Percentiles rank a stretch among this genome's conserved stretches.
Conservation (phyloP, 2,888 invertebrate species). For the Lymantria dispar region DNA sequence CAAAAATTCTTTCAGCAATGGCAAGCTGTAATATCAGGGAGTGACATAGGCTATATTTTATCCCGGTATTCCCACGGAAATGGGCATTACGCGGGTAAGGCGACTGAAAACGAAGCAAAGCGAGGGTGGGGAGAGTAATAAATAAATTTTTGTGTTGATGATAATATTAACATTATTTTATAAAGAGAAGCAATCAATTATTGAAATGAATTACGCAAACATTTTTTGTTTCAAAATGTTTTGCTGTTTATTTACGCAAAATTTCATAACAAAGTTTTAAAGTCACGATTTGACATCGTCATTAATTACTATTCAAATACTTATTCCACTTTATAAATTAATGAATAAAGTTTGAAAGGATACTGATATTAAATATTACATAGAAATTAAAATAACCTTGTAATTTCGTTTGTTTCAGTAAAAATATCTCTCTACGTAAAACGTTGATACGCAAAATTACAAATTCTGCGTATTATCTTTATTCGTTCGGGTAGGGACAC, state of each 20-base stretch:
- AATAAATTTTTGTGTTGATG: background rate
- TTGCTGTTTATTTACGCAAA: slow-evolving; percentile 20
- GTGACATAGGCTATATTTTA: too few relatives aligned
- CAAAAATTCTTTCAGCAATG: too few relatives aligned
- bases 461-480: too few relatives aligned
- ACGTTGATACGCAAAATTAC: too few relatives aligned
- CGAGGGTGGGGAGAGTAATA: too few relatives aligned
- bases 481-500: too few relatives aligned
- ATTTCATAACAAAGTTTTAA: slow-evolving; percentile 11
- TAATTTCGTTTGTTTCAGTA: too few relatives aligned
- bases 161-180: background rate
- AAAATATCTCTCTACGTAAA: too few relatives aligned
- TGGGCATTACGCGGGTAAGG: too few relatives aligned
- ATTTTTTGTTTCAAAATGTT: slow-evolving; percentile 9
- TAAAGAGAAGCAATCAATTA: background rate
- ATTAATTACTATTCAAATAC: background rate
- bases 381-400: background rate
- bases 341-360: background rate
- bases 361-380: background rate
- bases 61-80: too few relatives aligned
- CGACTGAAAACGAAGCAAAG: too few relatives aligned
- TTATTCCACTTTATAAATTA: background rate
- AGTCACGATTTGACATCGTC: slow-evolving; percentile 14
- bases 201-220: background rate
- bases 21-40: too few relatives aligned